Evolutionary conservation across 1,140 invertebrate genomes (phyloP).

Genomic region (Propsilocerus akamusi): DNA sequence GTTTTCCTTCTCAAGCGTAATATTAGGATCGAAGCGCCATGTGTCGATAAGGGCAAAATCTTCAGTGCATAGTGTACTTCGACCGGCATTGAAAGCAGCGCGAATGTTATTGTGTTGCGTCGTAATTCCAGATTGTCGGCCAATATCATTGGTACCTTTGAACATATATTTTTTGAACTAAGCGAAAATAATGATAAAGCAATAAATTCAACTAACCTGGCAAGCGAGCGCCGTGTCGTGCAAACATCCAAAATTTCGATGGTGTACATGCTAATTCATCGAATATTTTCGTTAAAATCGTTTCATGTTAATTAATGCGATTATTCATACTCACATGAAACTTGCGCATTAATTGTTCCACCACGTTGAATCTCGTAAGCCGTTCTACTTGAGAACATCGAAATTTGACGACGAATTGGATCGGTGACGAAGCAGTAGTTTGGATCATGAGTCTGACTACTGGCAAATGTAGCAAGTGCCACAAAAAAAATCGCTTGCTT

Average conservation of each 20-base stretch:
- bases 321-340: no score
- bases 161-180: no score
- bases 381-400: background rate
- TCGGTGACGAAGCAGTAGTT: background rate
- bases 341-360: background rate
- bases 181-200: no score
- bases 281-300: no score
- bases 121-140: background rate
- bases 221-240: background rate
- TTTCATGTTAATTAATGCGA: no score
- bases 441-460: no score
- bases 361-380: background rate
- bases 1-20: conserved; percentile 27
- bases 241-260: background rate
- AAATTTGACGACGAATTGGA: background rate
- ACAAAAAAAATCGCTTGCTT: no score
- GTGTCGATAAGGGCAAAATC: background rate
- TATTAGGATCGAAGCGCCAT: background rate
- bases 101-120: background rate
- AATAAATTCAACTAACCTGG: no score
- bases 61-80: background rate
- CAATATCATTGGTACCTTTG: background rate
- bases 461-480: no score
- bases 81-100: background rate
- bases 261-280: background rate